Conservation (phyloP, 2,113 vertebrate species). For the Oxyruncus cristatus region DNA sequence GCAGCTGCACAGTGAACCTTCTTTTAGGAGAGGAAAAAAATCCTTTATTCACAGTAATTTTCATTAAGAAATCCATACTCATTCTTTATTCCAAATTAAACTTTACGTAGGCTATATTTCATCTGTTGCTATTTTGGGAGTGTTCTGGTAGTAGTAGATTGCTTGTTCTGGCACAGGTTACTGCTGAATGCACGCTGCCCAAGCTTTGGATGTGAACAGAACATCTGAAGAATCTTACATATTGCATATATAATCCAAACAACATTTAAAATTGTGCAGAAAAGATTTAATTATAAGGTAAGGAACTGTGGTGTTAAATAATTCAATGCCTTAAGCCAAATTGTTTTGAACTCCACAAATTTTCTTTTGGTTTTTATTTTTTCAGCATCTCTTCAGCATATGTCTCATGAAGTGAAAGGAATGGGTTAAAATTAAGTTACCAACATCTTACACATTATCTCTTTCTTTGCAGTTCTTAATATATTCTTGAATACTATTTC, state of each 20-base stretch:
- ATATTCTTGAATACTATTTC: conserved; percentile 22
- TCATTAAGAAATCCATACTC: not conserved
- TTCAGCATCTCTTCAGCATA: not conserved
- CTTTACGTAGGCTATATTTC: not conserved
- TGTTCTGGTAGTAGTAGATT: not conserved
- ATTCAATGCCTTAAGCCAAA: not conserved
- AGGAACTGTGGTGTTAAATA: not conserved
- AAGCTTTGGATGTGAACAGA: not conserved
- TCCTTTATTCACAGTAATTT: not conserved
- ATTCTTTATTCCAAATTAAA: not conserved
- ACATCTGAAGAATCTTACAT: not conserved
- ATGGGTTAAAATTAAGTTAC: not conserved
- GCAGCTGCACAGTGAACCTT: not conserved
- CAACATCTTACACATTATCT: not conserved
- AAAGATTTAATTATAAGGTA: not conserved
- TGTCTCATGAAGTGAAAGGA: not conserved
- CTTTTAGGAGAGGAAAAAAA: not conserved
- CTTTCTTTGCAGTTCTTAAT: conserved; percentile 29
- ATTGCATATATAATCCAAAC: not conserved
- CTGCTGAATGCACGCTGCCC: not conserved
- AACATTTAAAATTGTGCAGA: not conserved
- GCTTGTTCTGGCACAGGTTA: not conserved
- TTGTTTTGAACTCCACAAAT: not conserved
- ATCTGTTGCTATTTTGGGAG: not conserved
- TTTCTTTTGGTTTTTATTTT: not conserved